These are phyloP conservation scores for Carapus acus DNA, from an alignment of 2,797 vertebrate genomes.

Conservation along the genomic window DNA sequence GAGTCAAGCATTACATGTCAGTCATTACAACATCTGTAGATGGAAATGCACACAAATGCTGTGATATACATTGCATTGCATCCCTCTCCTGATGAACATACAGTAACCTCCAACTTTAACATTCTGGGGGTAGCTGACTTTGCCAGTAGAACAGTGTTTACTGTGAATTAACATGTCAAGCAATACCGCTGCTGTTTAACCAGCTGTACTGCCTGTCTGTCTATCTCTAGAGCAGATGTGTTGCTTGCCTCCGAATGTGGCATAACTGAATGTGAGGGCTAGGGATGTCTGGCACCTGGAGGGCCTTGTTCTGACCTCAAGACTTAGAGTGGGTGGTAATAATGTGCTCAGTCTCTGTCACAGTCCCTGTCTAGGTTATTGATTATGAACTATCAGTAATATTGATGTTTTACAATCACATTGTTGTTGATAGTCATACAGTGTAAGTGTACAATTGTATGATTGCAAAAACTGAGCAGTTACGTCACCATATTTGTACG, in stretches of 20 bases:
- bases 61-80: background rate
- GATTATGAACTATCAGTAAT: slow-evolving; percentile 46
- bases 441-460: slow-evolving; percentile 42
- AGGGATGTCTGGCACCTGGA: slow-evolving; percentile 12
- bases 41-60: slow-evolving; percentile 40
- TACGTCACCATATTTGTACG: slow-evolving; percentile 58
- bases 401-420: slow-evolving; percentile 56
- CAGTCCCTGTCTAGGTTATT: slow-evolving; percentile 44
- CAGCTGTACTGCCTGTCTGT: slow-evolving; percentile 39
- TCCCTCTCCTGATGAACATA: background rate
- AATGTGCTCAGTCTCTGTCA: slow-evolving; percentile 34
- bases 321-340: slow-evolving; percentile 1
- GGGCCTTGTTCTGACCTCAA: slow-evolving; percentile 6
- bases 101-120: slow-evolving; percentile 20
- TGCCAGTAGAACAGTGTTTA: slow-evolving; percentile 39
- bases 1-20: slow-evolving; percentile 12
- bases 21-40: no score
- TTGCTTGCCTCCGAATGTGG: slow-evolving; percentile 38
- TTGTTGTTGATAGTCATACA: slow-evolving; percentile 50
- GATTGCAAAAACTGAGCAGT: slow-evolving; percentile 42
- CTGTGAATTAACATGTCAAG: slow-evolving; percentile 38
- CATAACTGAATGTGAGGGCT: slow-evolving; percentile 28
- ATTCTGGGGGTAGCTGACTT: slow-evolving; percentile 26
- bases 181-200: slow-evolving; percentile 29
- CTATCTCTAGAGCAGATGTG: slow-evolving; percentile 34